These are phyloP conservation scores for Hemistola chrysoprasaria DNA, from an alignment of 2,888 invertebrate genomes.

Conservation along the genomic window DNA sequence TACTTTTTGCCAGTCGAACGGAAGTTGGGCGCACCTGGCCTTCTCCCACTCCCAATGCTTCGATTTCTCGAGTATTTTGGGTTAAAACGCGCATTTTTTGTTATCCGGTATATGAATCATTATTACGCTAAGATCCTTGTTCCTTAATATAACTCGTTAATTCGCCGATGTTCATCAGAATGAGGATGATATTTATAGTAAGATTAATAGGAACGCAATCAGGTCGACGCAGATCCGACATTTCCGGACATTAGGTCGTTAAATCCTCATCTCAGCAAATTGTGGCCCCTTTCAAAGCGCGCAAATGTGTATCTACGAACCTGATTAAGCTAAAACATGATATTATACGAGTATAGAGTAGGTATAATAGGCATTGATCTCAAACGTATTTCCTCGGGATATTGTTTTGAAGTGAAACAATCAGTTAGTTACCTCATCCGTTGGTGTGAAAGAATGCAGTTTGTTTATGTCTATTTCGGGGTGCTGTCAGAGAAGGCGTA, in stretches of 20 bases:
- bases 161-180: slow-evolving; percentile 6
- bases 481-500: slow-evolving; percentile 70
- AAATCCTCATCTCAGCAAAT: slow-evolving; percentile 37
- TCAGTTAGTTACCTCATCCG: slow-evolving; percentile 11
- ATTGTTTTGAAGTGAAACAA: not conserved
- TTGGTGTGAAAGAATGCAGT: slow-evolving; percentile 36
- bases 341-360: too few species aligned
- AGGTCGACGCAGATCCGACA: slow-evolving; percentile 30
- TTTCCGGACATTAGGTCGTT: slow-evolving; percentile 36
- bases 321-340: slow-evolving; percentile 17
- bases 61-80: slow-evolving; percentile 37
- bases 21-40: slow-evolving; percentile 74
- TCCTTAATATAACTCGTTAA: slow-evolving; percentile 12
- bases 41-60: slow-evolving; percentile 31
- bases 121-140: not conserved
- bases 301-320: slow-evolving; percentile 28
- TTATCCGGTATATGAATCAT: slow-evolving; percentile 22
- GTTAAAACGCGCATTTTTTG: slow-evolving; percentile 31
- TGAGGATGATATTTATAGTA: slow-evolving; percentile 17
- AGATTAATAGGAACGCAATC: slow-evolving; percentile 36
- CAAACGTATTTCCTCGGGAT: too few species aligned
- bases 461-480: slow-evolving; percentile 68
- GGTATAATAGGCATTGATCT: too few species aligned
- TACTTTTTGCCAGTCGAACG: slow-evolving; percentile 53
- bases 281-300: slow-evolving; percentile 24